Evolutionary conservation across 2,113 vertebrate genomes (phyloP), one percentile per base, ranked within the genome.

Genomic region (Hymenochirus boettgeri): DNA sequence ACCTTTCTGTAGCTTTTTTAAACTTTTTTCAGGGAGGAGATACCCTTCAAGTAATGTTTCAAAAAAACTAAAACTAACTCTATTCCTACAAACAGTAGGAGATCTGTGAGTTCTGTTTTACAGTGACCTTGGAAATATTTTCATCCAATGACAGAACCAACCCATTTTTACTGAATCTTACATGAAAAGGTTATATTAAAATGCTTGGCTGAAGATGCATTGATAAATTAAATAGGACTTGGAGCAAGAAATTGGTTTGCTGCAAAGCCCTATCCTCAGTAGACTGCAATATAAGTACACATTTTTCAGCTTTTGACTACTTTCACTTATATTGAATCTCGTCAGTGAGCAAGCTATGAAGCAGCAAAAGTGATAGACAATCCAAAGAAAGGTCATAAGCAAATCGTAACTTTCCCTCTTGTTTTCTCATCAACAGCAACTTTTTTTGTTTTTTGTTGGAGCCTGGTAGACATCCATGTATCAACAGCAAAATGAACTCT

Each of bases 221-320:
- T 52, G 64, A 67, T 67, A 59, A 67, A 67, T 67, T 42, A 67
- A 47, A 52, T 52, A 52, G 56, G 56, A 67, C 35, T 42, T 51
- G 35, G 64, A 67, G 56, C 64, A 67, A 67, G 64, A 67, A 67
- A 67, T 67, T 67, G 57, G 55, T 59, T 59, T 42, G 46, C 46
- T 27, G 13, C 47, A 52, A n/a, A 59, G n/a, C 23, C 24, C 24
- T 27, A 51, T 57, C 56, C 37, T 42, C 23, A 15, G 56, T 37
- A 26, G 39, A 37, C 37, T 57, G 55, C 22, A 66, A 52, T 52
- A 67, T 29, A n/a, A 22, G 42, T 45, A 13, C 31, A 51, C 56
- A 59, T 59, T 67, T 59, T 59, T 59, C 64, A 59, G 29, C 56
- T 33, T 52, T n/a, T 66, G 22, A 39, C 54, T 66, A 27, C 27